Percentiles rank a stretch among this genome's conserved stretches.
Evolutionary conservation across 1,140 invertebrate genomes (phyloP).

Genomic region (Semibalanus balanoides): DNA sequence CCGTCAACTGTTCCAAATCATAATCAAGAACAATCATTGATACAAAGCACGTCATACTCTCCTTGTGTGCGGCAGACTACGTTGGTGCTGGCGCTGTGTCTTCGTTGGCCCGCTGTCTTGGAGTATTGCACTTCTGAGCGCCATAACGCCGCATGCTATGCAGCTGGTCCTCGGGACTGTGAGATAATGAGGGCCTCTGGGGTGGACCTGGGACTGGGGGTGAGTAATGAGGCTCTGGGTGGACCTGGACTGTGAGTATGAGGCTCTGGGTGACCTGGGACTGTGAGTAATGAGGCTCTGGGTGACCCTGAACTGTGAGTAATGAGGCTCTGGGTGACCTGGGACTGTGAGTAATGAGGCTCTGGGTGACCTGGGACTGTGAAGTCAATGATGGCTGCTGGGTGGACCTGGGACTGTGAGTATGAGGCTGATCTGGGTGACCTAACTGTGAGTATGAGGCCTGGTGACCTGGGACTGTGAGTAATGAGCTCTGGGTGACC

Average conservation of each 20-base stretch:
- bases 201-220: not conserved
- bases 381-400: not conserved
- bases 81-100: not conserved
- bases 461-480: no score
- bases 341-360: slow-evolving; percentile 12
- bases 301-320: slow-evolving; percentile 6
- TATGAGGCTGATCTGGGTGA: no score
- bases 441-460: slow-evolving; percentile 14
- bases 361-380: slow-evolving; percentile 4
- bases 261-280: no score
- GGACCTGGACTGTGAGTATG: no score
- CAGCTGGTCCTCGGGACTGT: slow-evolving; percentile 5
- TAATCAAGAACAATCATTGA: no score
- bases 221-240: slow-evolving; percentile 3
- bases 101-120: not conserved
- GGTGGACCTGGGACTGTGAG: no score
- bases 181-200: slow-evolving; percentile 9
- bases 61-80: not conserved
- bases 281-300: no score
- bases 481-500: no score
- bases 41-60: no score
- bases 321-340: no score
- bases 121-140: not conserved
- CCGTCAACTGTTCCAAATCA: no score
- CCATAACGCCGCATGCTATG: not conserved